phyloP scores from a whole-genome alignment of 2,113 vertebrate genomes.

The Notarius quadriscutis region DNA sequence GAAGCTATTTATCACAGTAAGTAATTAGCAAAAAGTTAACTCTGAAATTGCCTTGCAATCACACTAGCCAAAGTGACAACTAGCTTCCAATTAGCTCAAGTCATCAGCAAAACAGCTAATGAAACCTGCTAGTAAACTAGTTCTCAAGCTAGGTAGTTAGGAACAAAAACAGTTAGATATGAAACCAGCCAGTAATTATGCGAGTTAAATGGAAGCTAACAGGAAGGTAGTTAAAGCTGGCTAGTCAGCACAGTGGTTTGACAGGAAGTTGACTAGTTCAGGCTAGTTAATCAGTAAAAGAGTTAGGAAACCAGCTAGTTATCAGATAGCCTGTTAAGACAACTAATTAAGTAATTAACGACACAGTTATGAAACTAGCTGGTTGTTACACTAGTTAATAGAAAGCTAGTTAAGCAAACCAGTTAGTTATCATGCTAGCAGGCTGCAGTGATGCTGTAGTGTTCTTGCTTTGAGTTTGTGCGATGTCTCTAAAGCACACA shows the following conservation, averaged over 20 bases:
- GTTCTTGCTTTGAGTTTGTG: constrained; percentile 9
- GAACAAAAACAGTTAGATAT: not conserved
- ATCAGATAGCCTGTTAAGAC: not conserved
- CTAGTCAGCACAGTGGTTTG: not conserved
- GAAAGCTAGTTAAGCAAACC: not conserved
- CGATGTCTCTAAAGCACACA: not conserved
- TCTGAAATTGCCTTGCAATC: not conserved
- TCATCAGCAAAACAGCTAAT: not conserved
- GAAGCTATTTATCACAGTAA: not conserved
- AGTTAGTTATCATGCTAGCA: not conserved
- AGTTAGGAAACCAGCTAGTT: not conserved
- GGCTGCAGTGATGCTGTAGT: not conserved
- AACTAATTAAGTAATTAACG: not conserved
- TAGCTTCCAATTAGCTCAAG: not conserved
- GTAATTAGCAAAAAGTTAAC: not conserved
- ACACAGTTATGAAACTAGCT: not conserved
- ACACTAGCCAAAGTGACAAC: not conserved
- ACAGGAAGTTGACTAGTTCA: not conserved
- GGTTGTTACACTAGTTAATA: not conserved
- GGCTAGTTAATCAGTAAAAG: not conserved
- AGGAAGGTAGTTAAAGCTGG: not conserved
- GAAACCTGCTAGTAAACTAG: not conserved
- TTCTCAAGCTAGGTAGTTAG: not conserved
- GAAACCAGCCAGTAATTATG: not conserved
- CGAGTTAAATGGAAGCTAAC: not conserved